phyloP scores from a whole-genome alignment of 2,113 vertebrate species.

The Coryphaenoides rupestris region DNA sequence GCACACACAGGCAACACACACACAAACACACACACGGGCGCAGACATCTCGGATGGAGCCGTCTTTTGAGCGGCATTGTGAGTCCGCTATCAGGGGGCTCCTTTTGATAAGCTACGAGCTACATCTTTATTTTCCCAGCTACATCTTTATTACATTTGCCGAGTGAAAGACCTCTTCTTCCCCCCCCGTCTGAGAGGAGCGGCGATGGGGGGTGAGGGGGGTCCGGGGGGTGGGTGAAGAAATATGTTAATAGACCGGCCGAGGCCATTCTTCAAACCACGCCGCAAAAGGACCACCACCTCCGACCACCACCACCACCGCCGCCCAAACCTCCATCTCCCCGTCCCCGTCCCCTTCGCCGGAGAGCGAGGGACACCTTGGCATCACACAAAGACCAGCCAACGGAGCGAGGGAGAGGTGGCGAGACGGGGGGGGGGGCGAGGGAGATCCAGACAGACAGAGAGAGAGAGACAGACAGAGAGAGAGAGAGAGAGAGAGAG shows the following conservation, averaged over 20 bases:
- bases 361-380: slow-evolving; percentile 46
- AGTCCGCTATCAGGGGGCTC: slow-evolving; percentile 86
- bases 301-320: slow-evolving; percentile 23
- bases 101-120: slow-evolving; percentile 90
- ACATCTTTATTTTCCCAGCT: too few relatives aligned
- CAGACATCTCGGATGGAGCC: slow-evolving; percentile 58
- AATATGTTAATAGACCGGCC: slow-evolving; percentile 85
- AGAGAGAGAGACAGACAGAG: slow-evolving; percentile 34
- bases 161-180: slow-evolving; percentile 81
- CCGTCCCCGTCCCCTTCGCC: slow-evolving; percentile 33
- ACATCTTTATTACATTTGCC: slow-evolving; percentile 97
- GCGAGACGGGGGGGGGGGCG: background rate
- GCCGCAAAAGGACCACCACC: slow-evolving; percentile 16
- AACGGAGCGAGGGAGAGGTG: slow-evolving; percentile 15
- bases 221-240: slow-evolving; percentile 62
- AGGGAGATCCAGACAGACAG: slow-evolving; percentile 24
- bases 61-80: slow-evolving; percentile 88
- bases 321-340: slow-evolving; percentile 44
- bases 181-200: slow-evolving; percentile 74
- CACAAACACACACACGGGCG: background rate
- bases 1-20: slow-evolving; percentile 20
- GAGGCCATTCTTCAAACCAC: slow-evolving; percentile 59
- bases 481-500: slow-evolving; percentile 36
- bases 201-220: too few relatives aligned
- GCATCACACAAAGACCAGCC: slow-evolving; percentile 58